Conservation (phyloP, 92 coral and sea anemone species). For the Parazoanthus atlanticus region DNA sequence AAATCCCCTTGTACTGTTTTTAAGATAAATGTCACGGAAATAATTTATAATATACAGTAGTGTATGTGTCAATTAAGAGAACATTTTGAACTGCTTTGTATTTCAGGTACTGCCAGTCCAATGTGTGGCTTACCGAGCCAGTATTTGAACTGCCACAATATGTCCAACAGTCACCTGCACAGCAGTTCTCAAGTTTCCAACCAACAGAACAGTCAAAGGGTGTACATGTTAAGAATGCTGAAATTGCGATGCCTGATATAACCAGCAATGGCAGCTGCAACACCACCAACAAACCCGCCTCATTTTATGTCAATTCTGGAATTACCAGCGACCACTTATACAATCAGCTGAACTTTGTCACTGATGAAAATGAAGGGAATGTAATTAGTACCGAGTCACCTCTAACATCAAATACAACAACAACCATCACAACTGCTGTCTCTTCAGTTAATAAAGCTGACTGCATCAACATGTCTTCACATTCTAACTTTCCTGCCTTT, state of each 20-base stretch:
- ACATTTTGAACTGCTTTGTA: neutral
- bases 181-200: neutral
- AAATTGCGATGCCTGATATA: neutral
- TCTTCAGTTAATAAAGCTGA: neutral
- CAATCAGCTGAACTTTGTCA: neutral
- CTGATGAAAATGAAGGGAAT: neutral
- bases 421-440: neutral
- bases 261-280: neutral
- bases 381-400: neutral
- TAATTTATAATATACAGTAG: too few relatives aligned
- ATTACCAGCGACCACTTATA: neutral
- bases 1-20: neutral
- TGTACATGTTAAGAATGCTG: neutral
- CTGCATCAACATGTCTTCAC: neutral
- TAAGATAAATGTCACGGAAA: neutral
- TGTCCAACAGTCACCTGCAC: slow-evolving; percentile 30
- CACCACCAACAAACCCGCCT: neutral
- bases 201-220: neutral
- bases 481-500: neutral
- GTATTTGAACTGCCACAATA: slow-evolving; percentile 74
- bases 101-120: slow-evolving; percentile 73
- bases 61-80: neutral
- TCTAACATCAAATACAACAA: neutral
- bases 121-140: slow-evolving; percentile 66
- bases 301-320: neutral